Evolutionary conservation across 2,113 vertebrate genomes (phyloP).

Genomic region (Sinocyclocheilus anshuiensis): DNA sequence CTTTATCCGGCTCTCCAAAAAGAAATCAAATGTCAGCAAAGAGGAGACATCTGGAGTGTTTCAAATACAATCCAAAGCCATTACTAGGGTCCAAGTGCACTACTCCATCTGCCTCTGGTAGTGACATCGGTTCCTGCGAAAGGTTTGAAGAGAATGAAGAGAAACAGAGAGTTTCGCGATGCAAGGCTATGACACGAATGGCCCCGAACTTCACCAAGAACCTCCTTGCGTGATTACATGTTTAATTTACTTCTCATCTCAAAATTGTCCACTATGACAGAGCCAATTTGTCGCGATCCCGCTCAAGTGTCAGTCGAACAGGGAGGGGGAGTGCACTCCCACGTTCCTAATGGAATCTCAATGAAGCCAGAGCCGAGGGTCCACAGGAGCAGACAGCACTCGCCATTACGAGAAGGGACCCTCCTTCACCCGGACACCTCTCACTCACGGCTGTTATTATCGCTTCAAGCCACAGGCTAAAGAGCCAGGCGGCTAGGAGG

Average conservation of each 20-base stretch:
- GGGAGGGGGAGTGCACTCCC: conserved; percentile 56
- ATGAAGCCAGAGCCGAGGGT: conserved; percentile 67
- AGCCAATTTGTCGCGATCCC: conserved; percentile 76
- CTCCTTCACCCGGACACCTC: conserved; percentile 65
- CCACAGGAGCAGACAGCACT: conserved; percentile 65
- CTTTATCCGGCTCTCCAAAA: conserved; percentile 14
- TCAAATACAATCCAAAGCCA: conserved; percentile 20
- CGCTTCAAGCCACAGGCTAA: conserved; percentile 66
- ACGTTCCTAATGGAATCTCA: conserved; percentile 76
- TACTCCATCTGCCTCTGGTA: conserved; percentile 23
- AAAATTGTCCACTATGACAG: conserved; percentile 73
- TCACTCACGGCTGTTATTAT: conserved; percentile 71
- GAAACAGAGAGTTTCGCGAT: not conserved
- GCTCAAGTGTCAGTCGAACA: conserved; percentile 71
- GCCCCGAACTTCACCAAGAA: conserved; percentile 19
- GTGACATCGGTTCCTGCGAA: conserved; percentile 5
- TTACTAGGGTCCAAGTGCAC: conserved; percentile 22
- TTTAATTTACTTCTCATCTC: conserved; percentile 78
- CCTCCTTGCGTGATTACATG: conserved; percentile 74
- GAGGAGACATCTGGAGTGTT: conserved; percentile 11
- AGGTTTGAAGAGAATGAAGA: conserved; percentile 29
- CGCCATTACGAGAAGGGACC: conserved; percentile 64
- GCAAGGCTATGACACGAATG: not conserved
- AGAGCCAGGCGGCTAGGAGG: conserved; percentile 41
- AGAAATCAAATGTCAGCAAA: conserved; percentile 36